These are phyloP conservation scores for Cantharis nigra DNA, from an alignment of 2,888 invertebrate genomes.

Conservation along the genomic window DNA sequence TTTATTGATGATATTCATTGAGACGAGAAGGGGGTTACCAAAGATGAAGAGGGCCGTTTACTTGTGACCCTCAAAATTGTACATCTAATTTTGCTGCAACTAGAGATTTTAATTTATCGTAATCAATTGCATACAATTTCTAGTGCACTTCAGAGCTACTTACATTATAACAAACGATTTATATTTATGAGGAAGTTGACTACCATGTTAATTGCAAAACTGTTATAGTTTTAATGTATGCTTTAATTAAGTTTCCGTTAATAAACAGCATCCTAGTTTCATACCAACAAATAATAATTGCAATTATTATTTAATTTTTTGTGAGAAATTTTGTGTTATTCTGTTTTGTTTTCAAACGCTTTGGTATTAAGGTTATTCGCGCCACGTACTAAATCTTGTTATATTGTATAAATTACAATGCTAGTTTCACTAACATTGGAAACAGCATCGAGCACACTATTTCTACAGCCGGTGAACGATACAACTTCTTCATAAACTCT, in stretches of 20 bases:
- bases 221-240: background rate
- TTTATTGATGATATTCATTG: no score
- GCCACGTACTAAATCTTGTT: background rate
- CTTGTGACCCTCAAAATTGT: no score
- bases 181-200: background rate
- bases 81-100: no score
- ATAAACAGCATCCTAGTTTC: background rate
- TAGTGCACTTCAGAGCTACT: no score
- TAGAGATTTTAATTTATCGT: background rate
- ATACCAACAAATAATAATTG: background rate
- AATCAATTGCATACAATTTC: background rate
- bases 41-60: no score
- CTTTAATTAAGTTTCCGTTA: background rate
- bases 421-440: background rate
- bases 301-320: background rate
- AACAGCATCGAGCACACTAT: background rate
- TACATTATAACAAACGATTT: background rate
- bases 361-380: background rate
- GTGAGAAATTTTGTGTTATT: background rate
- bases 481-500: background rate
- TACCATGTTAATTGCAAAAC: background rate
- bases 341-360: background rate
- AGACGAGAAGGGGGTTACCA: no score
- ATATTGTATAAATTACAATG: background rate
- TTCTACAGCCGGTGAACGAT: background rate